A percentile compares a stretch with the other conserved stretches of the same genome.
Evolutionary conservation across 1,140 invertebrate genomes (phyloP).

Genomic region (Drosophila yakuba): DNA sequence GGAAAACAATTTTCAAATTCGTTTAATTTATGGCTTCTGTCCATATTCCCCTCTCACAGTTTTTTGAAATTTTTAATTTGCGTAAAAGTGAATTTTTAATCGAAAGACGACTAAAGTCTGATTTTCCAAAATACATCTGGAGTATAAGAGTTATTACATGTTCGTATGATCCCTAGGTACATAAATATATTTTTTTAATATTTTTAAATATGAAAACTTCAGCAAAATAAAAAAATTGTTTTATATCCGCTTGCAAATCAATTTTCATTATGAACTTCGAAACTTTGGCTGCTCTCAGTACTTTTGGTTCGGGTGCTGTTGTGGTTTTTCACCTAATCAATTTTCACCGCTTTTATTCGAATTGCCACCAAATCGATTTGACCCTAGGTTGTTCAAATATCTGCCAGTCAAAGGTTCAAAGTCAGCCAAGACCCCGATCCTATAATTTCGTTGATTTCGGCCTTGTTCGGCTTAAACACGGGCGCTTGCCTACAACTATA

Average conservation of each 20-base stretch:
- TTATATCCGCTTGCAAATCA: too few relatives aligned
- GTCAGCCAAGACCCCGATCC: constrained; percentile 18
- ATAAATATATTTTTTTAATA: too few relatives aligned
- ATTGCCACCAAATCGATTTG: constrained; percentile 37
- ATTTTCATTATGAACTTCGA: too few relatives aligned
- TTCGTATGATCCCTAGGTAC: too few relatives aligned
- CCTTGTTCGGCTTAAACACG: constrained; percentile 42
- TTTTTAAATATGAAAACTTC: too few relatives aligned
- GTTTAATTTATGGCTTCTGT: constrained; percentile 69
- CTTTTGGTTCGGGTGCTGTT: background rate
- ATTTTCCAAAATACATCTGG: background rate
- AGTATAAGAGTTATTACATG: background rate
- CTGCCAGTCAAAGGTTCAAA: constrained; percentile 49
- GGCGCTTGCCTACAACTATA: constrained; percentile 45
- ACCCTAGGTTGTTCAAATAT: constrained; percentile 40
- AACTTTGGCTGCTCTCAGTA: background rate
- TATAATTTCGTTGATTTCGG: constrained; percentile 41
- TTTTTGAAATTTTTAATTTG: constrained; percentile 61
- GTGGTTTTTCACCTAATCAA: constrained; percentile 33
- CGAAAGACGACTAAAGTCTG: constrained; percentile 10
- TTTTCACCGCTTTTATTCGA: constrained; percentile 34
- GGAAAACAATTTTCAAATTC: constrained; percentile 62
- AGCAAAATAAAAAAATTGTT: too few relatives aligned
- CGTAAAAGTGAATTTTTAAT: constrained; percentile 62
- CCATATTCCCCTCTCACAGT: constrained; percentile 17